Percentiles rank a stretch among this genome's conserved stretches.
phyloP scores from a whole-genome alignment of 2,797 vertebrate genomes.

The Arctocebus calabarensis region DNA sequence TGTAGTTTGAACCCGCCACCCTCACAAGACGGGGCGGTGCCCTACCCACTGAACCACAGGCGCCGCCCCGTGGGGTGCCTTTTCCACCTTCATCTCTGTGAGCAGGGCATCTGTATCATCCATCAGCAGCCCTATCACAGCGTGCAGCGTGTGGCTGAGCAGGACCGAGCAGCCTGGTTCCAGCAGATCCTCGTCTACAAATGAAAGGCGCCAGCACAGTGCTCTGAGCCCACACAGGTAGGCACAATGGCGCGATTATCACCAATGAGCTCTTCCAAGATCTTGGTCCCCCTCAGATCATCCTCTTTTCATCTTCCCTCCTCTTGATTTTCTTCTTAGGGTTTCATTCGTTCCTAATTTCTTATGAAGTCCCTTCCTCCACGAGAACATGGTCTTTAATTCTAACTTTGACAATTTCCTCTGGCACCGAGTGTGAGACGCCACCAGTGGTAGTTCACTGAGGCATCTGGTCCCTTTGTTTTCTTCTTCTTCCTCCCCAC shows the following conservation, averaged over 20 bases:
- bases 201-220: slow-evolving; percentile 99
- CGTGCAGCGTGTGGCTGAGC: slow-evolving; percentile 98
- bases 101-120: slow-evolving; percentile 98
- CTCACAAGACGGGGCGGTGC: too few species aligned
- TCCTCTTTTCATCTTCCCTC: slow-evolving; percentile 99
- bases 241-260: slow-evolving; percentile 99
- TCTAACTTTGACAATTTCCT: slow-evolving; percentile 95
- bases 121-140: slow-evolving; percentile 98
- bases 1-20: too few species aligned
- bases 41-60: too few species aligned
- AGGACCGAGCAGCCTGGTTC: slow-evolving; percentile 98
- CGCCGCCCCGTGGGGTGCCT: slow-evolving; percentile 93
- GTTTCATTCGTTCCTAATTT: slow-evolving; percentile 99
- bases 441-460: slow-evolving; percentile 67
- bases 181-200: slow-evolving; percentile 98
- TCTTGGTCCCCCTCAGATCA: slow-evolving; percentile 98
- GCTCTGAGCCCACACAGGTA: slow-evolving; percentile 98
- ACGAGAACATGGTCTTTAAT: slow-evolving; percentile 99
- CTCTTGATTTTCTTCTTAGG: slow-evolving; percentile 99
- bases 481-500: too few species aligned
- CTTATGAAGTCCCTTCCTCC: slow-evolving; percentile 98
- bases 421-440: slow-evolving; percentile 95
- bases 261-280: slow-evolving; percentile 98
- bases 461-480: too few species aligned
- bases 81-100: slow-evolving; percentile 99